Base-by-base conservation (phyloP, 2,113 vertebrate genomes). In the Crypturellus undulatus region DNA sequence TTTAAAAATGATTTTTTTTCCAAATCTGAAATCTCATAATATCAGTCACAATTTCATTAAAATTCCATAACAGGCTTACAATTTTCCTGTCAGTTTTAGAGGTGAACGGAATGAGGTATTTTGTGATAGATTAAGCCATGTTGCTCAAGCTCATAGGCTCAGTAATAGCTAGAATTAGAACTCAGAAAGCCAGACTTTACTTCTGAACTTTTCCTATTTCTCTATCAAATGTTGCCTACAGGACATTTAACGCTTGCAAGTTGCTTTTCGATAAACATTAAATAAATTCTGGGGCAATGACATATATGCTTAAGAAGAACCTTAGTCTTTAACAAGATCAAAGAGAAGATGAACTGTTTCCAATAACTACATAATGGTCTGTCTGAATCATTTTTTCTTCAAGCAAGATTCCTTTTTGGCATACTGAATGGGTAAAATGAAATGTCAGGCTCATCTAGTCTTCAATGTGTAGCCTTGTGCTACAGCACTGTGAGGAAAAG, bases 401-500 rank as follows among this genome's bases (percentile, higher is more conserved):
- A 43, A 72, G 52, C n/a, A 68, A 56, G 83, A 90, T 58, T 88
- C 38, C n/a, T 52, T 78, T 90, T 54, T 75, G 38, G 5, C 34
- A 22, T 40, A 71, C 49, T 58, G 77, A 56, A 90, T 40, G 24
- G 38, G 34, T 86, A 52, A 86, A 95, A 77, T 58, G 38, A 90
- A 94, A 80, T 68, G 34, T 78, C 76, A 91, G 49, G 43, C 52
- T 83, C 76, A 78, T 93, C 85, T 65, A 36, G 45, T 43, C 88
- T 92, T 81, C 79, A 78, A 52, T 71, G 65, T 30, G 42, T 72
- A 86, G 69, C 38, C 52, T 79, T 59, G 26, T 72, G 85, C 34
- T 88, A 78, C 38, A 71, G 72, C 64, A 92, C 60, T 8, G 42
- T 86, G 85, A 88, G 77, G 62, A 38, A 92, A 90, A 86, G 83